Conservation (phyloP, 2,113 vertebrate genomes). For the Callocephalon fimbriatum region DNA sequence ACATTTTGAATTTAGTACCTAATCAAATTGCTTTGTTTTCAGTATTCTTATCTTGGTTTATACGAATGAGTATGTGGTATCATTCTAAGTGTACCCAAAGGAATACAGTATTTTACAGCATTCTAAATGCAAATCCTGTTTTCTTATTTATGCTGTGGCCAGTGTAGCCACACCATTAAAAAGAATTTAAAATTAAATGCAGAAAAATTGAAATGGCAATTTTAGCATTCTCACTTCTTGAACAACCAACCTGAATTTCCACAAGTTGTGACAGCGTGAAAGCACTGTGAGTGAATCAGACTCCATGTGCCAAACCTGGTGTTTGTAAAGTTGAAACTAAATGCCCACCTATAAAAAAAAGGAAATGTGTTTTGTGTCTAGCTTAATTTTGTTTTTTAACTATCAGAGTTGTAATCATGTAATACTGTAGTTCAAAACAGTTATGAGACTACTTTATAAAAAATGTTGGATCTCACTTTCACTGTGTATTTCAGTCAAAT, state of each 20-base stretch:
- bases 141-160: slow-evolving; percentile 61
- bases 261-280: background rate
- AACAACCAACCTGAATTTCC: background rate
- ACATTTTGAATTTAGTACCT: slow-evolving; percentile 74
- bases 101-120: slow-evolving; percentile 64
- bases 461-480: slow-evolving; percentile 27
- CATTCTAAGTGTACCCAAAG: slow-evolving; percentile 51
- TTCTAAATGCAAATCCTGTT: slow-evolving; percentile 76
- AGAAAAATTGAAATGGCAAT: slow-evolving; percentile 51
- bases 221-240: background rate
- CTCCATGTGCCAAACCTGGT: background rate
- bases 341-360: background rate
- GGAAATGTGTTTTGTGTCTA: slow-evolving; percentile 20
- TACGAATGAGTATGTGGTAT: background rate
- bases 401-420: background rate
- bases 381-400: slow-evolving; percentile 35
- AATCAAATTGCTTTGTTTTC: slow-evolving; percentile 73
- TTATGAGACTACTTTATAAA: slow-evolving; percentile 48
- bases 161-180: slow-evolving; percentile 28
- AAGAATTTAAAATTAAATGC: slow-evolving; percentile 51
- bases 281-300: background rate
- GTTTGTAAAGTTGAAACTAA: slow-evolving; percentile 30
- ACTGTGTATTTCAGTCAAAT: slow-evolving; percentile 23
- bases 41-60: slow-evolving; percentile 74
- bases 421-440: background rate